Base-by-base conservation (phyloP, 2,888 invertebrate genomes). In the Chydorus sphaericus region DNA sequence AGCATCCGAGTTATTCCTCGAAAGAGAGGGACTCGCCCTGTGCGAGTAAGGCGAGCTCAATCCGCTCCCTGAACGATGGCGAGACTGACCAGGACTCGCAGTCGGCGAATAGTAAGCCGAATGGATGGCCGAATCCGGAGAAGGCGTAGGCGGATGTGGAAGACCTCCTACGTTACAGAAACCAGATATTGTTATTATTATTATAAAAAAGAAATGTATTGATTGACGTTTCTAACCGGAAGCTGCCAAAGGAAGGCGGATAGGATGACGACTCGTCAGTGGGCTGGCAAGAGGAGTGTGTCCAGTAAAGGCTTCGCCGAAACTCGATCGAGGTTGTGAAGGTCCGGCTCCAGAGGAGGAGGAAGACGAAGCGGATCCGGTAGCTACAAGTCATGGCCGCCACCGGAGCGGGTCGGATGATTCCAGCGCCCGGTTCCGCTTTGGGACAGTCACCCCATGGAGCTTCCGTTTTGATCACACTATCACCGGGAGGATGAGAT, bases 1-100 rank as follows among this genome's bases (percentile, higher is more conserved):
- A 2, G 90, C 89, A 68, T 90, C 90, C 64, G 87, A 88, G 73
- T 90, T 90, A 73, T 89, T 90, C 58, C 90, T 79, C 55, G 87
- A 87, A 59, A 90, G 72, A 11, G 86, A 87, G 37, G 88, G 88
- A 54, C 87, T 87, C 64, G 85, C 79, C 2, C 73, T 66, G 58
- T 62, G 62, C 26, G 64, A 63, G 33, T 62, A 64, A 31, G 64
- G 63, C 51, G 62, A 62, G 33, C 60, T 60, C 49, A 61, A 56
- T 2, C 61, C 59, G 26, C 61, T 61, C 49, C 63, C 63, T 5
- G 62, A 61, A 59, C 82, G 77, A 70, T 89, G 90, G 1, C 90
- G 77, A 29, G 86, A 83, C 37, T 88, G 87, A 54, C 88, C 78
- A 1, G 89, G 90, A 64, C 85, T 85, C 62, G 89, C 88, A 54